A percentile compares a stretch with the other conserved stretches of the same genome.
Conservation (phyloP, 1,140 invertebrate species). For the Varroa destructor region DNA sequence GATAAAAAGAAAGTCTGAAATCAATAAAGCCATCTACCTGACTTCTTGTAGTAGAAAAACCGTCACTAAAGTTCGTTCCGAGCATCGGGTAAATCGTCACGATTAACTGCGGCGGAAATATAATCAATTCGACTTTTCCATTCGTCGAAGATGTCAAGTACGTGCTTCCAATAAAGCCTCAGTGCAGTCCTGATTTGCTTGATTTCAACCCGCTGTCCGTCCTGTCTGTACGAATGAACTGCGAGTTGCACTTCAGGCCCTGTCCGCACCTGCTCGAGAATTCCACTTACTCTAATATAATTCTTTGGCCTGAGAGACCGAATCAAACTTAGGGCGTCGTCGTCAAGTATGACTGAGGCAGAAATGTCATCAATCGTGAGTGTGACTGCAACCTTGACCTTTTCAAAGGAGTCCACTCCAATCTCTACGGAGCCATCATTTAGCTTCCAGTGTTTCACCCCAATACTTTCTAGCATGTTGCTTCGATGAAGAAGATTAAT, state of each 20-base stretch:
- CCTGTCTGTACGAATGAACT: not conserved
- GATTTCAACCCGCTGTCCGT: not conserved
- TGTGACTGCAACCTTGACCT: conserved; percentile 22
- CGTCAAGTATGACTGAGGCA: not conserved
- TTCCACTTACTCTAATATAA: not conserved
- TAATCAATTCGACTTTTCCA: not conserved
- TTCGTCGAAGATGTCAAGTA: not conserved
- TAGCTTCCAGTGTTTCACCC: not conserved
- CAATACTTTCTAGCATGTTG: not conserved
- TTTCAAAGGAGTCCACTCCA: conserved; percentile 25
- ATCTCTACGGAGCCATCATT: conserved; percentile 17
- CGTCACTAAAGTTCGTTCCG: no score
- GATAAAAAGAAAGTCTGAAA: no score
- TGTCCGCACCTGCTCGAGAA: not conserved
- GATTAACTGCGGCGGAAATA: no score
- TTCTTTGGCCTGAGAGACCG: not conserved
- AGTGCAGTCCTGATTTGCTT: conserved; percentile 2
- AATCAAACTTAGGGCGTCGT: not conserved
- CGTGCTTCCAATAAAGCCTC: conserved; percentile 5
- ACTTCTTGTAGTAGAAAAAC: no score
- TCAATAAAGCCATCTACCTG: no score
- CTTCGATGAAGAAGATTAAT: not conserved
- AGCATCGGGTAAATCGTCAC: no score
- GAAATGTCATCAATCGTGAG: conserved; percentile 5
- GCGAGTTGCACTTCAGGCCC: not conserved